These are phyloP conservation scores for Trachurus trachurus DNA, from an alignment of 2,797 vertebrate genomes.

Conservation along the genomic window DNA sequence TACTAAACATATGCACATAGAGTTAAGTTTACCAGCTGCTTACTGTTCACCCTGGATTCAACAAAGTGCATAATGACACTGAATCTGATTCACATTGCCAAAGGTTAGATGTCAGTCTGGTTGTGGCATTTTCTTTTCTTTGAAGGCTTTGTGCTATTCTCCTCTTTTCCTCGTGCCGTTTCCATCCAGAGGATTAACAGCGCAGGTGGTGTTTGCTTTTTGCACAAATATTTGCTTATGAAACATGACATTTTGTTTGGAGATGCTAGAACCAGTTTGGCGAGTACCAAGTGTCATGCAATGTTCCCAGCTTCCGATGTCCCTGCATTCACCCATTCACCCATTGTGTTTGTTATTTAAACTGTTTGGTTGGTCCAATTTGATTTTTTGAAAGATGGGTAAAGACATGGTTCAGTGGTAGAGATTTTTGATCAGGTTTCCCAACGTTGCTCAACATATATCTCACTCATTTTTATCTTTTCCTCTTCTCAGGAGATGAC, in stretches of 20 bases:
- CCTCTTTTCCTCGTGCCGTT: background rate
- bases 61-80: background rate
- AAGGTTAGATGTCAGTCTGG: background rate
- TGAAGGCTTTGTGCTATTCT: background rate
- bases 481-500: constrained; percentile 92
- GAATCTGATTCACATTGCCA: background rate
- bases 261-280: constrained; percentile 2
- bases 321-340: too few species aligned
- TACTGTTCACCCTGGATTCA: background rate
- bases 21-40: background rate
- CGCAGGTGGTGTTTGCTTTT: too few species aligned
- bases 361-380: background rate
- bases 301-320: background rate
- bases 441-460: background rate
- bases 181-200: background rate
- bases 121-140: background rate
- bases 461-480: background rate
- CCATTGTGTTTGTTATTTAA: background rate
- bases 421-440: too few species aligned
- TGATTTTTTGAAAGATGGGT: too few species aligned
- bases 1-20: too few species aligned
- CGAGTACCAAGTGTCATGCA: background rate
- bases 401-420: too few species aligned
- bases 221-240: constrained; percentile 5
- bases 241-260: background rate